phyloP scores from a whole-genome alignment of 1,140 invertebrate genomes.

The Lordiphosa mommai region DNA sequence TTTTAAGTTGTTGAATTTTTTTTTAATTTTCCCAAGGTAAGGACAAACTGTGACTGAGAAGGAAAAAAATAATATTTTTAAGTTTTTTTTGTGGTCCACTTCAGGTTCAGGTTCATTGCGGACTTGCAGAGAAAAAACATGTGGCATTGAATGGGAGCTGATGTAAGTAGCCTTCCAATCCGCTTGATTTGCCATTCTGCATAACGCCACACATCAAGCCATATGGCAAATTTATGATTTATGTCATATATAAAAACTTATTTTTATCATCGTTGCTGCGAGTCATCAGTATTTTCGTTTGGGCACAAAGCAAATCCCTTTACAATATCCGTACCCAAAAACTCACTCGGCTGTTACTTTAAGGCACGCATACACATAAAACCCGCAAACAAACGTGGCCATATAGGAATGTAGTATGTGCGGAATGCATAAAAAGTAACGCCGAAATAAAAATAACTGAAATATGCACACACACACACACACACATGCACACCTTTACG shows the following conservation, averaged over 20 bases:
- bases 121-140: too few species aligned
- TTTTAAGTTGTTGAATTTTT: too few species aligned
- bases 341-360: conserved; percentile 4
- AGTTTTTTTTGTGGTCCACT: too few species aligned
- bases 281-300: conserved; percentile 39
- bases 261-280: conserved; percentile 43
- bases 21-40: too few species aligned
- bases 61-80: too few species aligned
- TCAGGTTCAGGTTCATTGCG: too few species aligned
- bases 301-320: conserved; percentile 65
- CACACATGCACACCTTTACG: conserved; percentile 51
- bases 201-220: background rate
- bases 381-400: conserved; percentile 42
- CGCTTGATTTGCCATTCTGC: conserved; percentile 9
- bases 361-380: conserved; percentile 44
- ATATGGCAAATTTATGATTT: conserved; percentile 46
- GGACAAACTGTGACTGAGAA: too few species aligned
- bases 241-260: conserved; percentile 57
- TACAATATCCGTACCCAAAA: conserved; percentile 37
- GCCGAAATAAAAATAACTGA: conserved; percentile 68
- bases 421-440: conserved; percentile 59
- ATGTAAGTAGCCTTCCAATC: background rate
- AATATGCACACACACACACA: conserved; percentile 52
- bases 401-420: conserved; percentile 8
- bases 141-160: background rate